These are phyloP conservation scores for Varecia variegata DNA, from an alignment of 2,797 vertebrate species.

Conservation along the genomic window DNA sequence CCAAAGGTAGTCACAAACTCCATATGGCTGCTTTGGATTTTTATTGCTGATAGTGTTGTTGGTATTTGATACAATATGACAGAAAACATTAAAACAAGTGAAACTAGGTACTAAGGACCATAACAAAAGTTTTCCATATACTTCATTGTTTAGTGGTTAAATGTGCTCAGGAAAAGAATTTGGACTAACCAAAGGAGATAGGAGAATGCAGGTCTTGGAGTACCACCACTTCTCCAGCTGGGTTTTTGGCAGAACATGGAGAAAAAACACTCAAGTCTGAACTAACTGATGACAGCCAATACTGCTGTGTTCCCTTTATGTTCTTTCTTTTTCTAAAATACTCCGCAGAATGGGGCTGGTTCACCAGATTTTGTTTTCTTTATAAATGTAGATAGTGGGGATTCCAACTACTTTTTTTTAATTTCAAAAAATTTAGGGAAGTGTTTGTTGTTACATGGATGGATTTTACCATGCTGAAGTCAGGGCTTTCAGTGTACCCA, in stretches of 20 bases:
- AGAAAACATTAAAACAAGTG: not conserved
- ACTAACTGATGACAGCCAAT: not conserved
- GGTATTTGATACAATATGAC: not conserved
- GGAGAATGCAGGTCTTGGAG: not conserved
- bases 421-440: not conserved
- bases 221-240: not conserved
- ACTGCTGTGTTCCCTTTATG: not conserved
- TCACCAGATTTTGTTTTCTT: not conserved
- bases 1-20: not conserved
- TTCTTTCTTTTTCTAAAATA: not conserved
- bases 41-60: not conserved
- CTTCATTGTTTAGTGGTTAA: not conserved
- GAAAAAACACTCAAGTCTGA: not conserved
- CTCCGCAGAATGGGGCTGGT: not conserved
- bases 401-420: not conserved
- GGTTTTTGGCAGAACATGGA: not conserved
- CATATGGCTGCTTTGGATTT: not conserved
- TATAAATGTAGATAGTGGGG: not conserved
- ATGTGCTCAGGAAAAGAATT: not conserved
- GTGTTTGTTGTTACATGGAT: not conserved
- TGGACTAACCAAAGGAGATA: not conserved
- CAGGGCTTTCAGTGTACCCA: not conserved
- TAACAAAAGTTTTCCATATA: not conserved
- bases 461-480: not conserved
- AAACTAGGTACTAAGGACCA: not conserved